These are phyloP conservation scores for Chaitophorus viminalis DNA, from an alignment of 2,888 invertebrate genomes.

Conservation along the genomic window DNA sequence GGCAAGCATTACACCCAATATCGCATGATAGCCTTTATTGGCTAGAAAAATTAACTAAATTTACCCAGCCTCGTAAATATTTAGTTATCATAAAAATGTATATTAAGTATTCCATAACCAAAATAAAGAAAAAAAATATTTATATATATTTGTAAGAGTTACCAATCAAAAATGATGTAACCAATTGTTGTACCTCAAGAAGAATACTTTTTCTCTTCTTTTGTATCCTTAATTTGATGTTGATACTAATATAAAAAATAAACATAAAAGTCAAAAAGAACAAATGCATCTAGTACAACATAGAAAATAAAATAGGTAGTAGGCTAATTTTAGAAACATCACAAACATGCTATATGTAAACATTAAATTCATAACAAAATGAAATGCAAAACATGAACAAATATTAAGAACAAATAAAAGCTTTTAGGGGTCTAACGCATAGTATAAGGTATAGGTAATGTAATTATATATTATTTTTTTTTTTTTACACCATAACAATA, in stretches of 20 bases:
- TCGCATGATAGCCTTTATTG: too few species aligned
- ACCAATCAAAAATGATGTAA: conserved; percentile 27
- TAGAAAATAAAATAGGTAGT: not conserved
- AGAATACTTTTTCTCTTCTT: conserved; percentile 39
- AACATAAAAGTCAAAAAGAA: conserved; percentile 22
- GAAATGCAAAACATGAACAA: not conserved
- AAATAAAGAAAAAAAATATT: not conserved
- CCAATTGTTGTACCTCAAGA: not conserved
- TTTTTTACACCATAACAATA: not conserved
- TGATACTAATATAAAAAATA: conserved; percentile 41
- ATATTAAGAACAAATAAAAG: not conserved
- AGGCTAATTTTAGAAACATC: not conserved
- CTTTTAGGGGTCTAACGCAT: not conserved
- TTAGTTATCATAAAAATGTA: too few species aligned
- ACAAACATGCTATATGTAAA: conserved; percentile 12
- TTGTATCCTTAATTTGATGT: conserved; percentile 11
- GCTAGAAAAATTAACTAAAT: too few species aligned
- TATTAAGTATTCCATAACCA: not conserved
- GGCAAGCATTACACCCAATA: too few species aligned
- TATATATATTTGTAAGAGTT: not conserved
- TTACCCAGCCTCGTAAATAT: too few species aligned
- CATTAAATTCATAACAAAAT: not conserved
- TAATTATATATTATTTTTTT: too few species aligned
- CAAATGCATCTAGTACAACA: not conserved
- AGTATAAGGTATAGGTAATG: too few species aligned